Conservation (phyloP, 2,113 vertebrate species). For the Mesocricetus auratus region DNA sequence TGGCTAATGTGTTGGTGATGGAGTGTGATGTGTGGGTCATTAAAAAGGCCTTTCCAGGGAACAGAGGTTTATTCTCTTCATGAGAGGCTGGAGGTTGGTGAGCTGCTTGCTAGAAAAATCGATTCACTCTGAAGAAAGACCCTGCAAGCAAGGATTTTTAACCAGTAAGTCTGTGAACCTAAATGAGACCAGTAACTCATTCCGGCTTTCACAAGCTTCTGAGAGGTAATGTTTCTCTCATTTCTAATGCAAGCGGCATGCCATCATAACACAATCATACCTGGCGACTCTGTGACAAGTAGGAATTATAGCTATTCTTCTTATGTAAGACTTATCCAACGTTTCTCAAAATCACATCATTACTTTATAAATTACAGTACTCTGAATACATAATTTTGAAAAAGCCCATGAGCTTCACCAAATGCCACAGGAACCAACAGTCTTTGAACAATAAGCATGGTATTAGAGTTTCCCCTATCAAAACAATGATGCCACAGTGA, state of each 20-base stretch:
- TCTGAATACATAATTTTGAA: neutral
- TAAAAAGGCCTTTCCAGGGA: constrained; percentile 27
- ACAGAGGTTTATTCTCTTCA: neutral
- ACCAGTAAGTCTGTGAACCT: neutral
- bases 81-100: neutral
- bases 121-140: neutral
- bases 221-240: neutral
- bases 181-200: neutral
- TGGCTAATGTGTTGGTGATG: neutral
- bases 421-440: neutral
- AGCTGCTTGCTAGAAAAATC: neutral
- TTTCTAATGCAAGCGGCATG: neutral
- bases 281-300: neutral
- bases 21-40: neutral
- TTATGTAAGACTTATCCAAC: neutral
- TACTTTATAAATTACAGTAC: neutral
- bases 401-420: neutral
- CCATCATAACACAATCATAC: neutral
- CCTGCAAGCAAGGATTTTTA: neutral
- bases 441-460: neutral
- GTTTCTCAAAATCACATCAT: neutral
- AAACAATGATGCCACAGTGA: neutral
- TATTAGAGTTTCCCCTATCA: neutral
- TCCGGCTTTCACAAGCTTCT: neutral
- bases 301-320: constrained; percentile 7